Evolutionary conservation across 2,888 invertebrate species (phyloP).

Genomic region (Himalopsyche anomala): DNA sequence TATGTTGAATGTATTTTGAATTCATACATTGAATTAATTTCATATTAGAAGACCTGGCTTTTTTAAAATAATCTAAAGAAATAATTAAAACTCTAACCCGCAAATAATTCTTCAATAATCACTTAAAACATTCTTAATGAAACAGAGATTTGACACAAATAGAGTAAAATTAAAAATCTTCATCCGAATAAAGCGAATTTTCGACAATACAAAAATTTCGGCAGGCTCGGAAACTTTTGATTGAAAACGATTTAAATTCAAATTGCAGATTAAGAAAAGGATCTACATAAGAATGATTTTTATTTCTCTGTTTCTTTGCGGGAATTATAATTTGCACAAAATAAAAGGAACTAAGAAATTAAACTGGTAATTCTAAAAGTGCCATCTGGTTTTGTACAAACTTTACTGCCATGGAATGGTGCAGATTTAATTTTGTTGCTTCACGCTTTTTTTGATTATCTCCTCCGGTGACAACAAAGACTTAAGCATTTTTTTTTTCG

Average conservation of each 20-base stretch:
- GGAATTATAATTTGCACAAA: constrained; percentile 27
- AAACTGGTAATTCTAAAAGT: not conserved
- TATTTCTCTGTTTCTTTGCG: constrained; percentile 17
- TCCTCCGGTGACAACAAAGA: too few species aligned
- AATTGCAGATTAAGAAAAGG: constrained; percentile 58
- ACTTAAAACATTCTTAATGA: not conserved
- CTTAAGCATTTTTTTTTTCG: too few species aligned
- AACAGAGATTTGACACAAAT: not conserved
- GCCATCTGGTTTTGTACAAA: constrained; percentile 5
- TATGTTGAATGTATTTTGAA: too few species aligned
- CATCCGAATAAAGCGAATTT: not conserved
- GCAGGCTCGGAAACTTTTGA: constrained; percentile 57
- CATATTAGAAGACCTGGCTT: too few species aligned
- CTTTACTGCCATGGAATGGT: not conserved
- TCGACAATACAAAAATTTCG: constrained; percentile 49
- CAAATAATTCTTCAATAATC: not conserved
- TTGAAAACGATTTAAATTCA: constrained; percentile 58
- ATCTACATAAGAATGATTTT: constrained; percentile 26
- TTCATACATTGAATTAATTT: too few species aligned
- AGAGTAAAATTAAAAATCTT: not conserved
- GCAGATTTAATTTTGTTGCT: constrained; percentile 5
- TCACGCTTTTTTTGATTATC: not conserved
- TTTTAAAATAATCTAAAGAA: too few species aligned
- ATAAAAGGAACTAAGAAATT: constrained; percentile 28
- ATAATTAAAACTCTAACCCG: too few species aligned